Conservation (phyloP, 2,888 invertebrate species). For the Seira musarum region DNA sequence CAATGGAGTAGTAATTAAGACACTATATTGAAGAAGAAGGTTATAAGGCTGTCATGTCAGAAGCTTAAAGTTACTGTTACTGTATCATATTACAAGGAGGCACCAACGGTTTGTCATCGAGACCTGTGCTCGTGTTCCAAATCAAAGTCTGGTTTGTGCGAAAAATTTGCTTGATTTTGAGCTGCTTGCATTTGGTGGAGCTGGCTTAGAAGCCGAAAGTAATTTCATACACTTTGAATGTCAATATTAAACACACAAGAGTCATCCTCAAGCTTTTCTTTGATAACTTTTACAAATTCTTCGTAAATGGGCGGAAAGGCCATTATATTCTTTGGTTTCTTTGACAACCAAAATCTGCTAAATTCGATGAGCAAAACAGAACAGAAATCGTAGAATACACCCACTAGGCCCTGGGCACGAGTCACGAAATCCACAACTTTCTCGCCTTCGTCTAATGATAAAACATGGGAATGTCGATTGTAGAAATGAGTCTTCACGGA, state of each 20-base stretch:
- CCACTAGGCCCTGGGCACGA: conserved; percentile 70
- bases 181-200: not conserved
- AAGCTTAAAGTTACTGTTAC: not conserved
- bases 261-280: conserved; percentile 52
- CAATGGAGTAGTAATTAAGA: no score
- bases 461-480: conserved; percentile 81
- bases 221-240: conserved; percentile 41
- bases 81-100: not conserved
- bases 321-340: conserved; percentile 95
- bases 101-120: not conserved
- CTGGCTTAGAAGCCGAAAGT: not conserved
- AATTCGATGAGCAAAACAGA: conserved; percentile 95
- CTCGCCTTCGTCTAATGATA: conserved; percentile 75
- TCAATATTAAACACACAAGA: conserved; percentile 58
- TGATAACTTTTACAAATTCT: conserved; percentile 85
- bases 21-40: no score
- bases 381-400: conserved; percentile 92
- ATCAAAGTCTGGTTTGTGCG: not conserved
- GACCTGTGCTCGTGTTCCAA: not conserved
- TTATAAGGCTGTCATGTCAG: not conserved
- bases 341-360: conserved; percentile 93
- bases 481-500: conserved; percentile 93
- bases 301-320: conserved; percentile 92
- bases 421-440: conserved; percentile 67
- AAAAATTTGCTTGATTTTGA: not conserved